These are phyloP conservation scores for Bos javanicus DNA, from an alignment of 2,113 vertebrate genomes.

Conservation along the genomic window DNA sequence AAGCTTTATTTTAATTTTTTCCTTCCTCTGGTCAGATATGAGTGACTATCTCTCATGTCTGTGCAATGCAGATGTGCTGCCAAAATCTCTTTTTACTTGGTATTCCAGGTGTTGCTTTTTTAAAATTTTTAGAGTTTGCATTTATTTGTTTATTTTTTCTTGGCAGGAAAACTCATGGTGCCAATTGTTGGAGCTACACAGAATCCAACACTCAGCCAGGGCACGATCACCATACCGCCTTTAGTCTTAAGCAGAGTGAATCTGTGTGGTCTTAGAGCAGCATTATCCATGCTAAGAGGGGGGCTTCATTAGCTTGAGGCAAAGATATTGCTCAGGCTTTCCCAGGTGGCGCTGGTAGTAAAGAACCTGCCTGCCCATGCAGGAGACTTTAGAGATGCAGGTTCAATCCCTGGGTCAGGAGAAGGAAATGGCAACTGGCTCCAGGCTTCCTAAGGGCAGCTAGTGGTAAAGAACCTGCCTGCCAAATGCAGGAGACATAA, in stretches of 20 bases:
- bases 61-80: neutral
- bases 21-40: neutral
- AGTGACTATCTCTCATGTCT: neutral
- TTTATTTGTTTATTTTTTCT: neutral
- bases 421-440: too few relatives aligned
- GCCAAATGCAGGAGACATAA: neutral
- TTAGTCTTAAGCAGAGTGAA: neutral
- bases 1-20: neutral
- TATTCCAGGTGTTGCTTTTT: neutral
- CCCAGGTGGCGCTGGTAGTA: neutral
- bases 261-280: neutral
- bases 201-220: neutral
- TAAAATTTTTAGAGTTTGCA: neutral
- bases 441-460: neutral
- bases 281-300: neutral
- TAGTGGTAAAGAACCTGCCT: neutral
- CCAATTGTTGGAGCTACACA: accelerated
- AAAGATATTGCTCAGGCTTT: neutral
- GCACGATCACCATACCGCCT: accelerated
- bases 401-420: neutral
- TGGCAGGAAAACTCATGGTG: accelerated
- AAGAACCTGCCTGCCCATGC: neutral
- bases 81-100: neutral
- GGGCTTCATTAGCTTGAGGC: neutral
- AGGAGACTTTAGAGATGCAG: neutral